phyloP scores from a whole-genome alignment of 2,797 vertebrate genomes.

The Erpetoichthys calabaricus region DNA sequence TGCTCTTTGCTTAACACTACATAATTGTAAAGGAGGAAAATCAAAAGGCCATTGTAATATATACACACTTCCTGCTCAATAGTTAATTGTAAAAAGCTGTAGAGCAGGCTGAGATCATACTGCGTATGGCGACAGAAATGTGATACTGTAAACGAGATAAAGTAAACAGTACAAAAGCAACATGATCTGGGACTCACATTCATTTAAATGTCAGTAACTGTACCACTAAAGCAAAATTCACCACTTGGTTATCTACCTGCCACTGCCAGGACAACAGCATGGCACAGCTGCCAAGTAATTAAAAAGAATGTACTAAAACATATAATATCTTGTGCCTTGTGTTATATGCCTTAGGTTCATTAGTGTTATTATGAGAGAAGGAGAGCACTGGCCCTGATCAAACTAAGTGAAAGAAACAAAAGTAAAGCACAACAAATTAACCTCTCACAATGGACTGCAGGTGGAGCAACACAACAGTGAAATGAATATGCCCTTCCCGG shows the following conservation, averaged over 20 bases:
- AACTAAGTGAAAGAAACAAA: too few relatives aligned
- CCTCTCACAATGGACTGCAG: too few relatives aligned
- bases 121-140: constrained; percentile 31
- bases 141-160: constrained; percentile 30
- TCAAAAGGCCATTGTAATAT: constrained; percentile 56
- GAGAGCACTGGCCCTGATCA: too few relatives aligned
- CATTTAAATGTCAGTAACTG: constrained; percentile 18
- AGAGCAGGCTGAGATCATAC: constrained; percentile 55
- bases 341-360: too few relatives aligned
- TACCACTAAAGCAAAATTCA: neutral
- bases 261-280: neutral
- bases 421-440: too few relatives aligned
- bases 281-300: neutral
- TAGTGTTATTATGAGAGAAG: too few relatives aligned
- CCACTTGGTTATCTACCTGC: neutral
- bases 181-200: constrained; percentile 20
- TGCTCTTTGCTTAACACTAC: constrained; percentile 42
- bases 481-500: too few relatives aligned
- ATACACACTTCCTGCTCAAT: constrained; percentile 54
- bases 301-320: too few relatives aligned
- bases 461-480: too few relatives aligned
- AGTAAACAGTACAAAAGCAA: constrained; percentile 26
- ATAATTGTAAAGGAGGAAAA: constrained; percentile 39
- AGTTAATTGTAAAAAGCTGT: constrained; percentile 54
- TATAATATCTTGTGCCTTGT: too few relatives aligned